Base-by-base conservation (phyloP, 2,113 vertebrate species). In the Mobula birostris region DNA sequence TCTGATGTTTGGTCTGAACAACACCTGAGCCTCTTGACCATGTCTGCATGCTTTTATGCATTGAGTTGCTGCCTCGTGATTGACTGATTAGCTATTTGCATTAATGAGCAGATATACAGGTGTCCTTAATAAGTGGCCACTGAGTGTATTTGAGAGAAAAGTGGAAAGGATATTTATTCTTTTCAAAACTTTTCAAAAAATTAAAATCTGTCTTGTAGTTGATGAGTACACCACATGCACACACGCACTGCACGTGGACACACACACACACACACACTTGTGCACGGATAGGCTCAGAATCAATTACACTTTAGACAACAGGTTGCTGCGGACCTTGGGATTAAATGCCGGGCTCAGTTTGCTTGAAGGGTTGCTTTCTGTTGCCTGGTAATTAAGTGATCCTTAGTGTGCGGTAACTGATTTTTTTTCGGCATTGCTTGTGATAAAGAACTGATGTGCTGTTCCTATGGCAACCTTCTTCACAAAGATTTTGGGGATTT, bases 351-450 rank as follows among this genome's bases (percentile, higher is more conserved):
- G 63, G 29, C 61, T 90, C 11, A n/a, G 27, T 90, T 32, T 90
- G 14, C 66, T 88, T 61, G 58, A 63, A 63, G 1, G 48, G 58
- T 21, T 85, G 40, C 9, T 61, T 29, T 29, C 56, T 12, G 56
- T 88, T 90, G 61, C 61, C 15, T 90, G 29, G 61, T 90, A 63
- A 66, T 90, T 90, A 90, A 90, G 63, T 63, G 61, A 29, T 90
- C 14, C 5, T 32, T 66, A 12, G 85, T 66, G 58, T 6, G 61
- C 27, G 85, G 85, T 90, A 90, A 66, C 66, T 90, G 61, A n/a
- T 87, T 87, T 63, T 63, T 24, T 85, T 66, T 90, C 3, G 9
- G 36, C 85, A 88, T n/a, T n/a, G 12, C 32, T 66, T 32, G 61
- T 66, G 12, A 17, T 66, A 17, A 90, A 90, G 61, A 90, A 90